phyloP scores from a whole-genome alignment of 1,140 invertebrate genomes.

The Conus betulinus region DNA sequence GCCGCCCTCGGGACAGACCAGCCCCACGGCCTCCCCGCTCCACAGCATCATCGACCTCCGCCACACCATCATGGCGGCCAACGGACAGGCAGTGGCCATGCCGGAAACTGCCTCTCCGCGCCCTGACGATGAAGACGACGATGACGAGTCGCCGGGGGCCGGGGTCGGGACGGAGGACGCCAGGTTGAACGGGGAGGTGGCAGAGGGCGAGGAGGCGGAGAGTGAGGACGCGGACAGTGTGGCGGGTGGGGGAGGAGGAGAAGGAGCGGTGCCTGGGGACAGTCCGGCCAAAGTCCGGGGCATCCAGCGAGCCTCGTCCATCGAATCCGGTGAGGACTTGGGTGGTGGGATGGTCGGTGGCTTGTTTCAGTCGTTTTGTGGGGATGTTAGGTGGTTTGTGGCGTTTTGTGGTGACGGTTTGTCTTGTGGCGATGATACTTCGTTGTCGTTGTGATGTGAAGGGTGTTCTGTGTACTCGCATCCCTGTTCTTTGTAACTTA shows the following conservation, averaged over 20 bases:
- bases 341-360: not conserved
- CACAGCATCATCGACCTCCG: slow-evolving; percentile 7
- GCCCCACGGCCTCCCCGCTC: not conserved
- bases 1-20: not conserved
- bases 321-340: slow-evolving; percentile 38
- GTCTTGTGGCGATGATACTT: too few species aligned
- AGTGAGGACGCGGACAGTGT: slow-evolving; percentile 88
- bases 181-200: slow-evolving; percentile 28
- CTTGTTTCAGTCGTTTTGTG: too few species aligned
- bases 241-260: not conserved
- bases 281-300: slow-evolving; percentile 79
- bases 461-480: too few species aligned
- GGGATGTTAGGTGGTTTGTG: too few species aligned
- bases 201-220: slow-evolving; percentile 78
- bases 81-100: not conserved
- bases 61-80: not conserved
- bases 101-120: not conserved
- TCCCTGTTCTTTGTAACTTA: too few species aligned
- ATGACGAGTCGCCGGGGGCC: not conserved
- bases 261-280: slow-evolving; percentile 81
- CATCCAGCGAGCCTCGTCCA: slow-evolving; percentile 27
- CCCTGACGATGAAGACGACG: not conserved
- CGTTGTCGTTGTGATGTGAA: too few species aligned
- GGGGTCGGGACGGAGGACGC: not conserved
- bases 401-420: too few species aligned